Conservation (phyloP, 2,797 vertebrate genomes). For the Amphiprion clarkii region DNA sequence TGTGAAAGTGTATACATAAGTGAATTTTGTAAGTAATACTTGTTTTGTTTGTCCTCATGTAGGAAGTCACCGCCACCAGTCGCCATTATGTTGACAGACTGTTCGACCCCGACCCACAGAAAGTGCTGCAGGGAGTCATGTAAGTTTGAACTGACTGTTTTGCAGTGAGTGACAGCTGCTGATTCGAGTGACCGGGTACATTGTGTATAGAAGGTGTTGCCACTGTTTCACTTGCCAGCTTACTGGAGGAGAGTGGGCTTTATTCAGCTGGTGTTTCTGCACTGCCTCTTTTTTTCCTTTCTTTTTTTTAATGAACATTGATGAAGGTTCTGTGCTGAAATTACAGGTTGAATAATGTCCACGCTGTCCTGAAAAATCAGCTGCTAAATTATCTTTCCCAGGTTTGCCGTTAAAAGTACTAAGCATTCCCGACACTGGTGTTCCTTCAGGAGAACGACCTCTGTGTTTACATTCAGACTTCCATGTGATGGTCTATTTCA, state of each 20-base stretch:
- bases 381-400: not conserved
- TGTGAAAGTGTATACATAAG: not conserved
- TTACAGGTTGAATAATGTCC: not conserved
- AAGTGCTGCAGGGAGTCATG: conserved; percentile 99
- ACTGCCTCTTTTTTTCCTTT: too few species aligned
- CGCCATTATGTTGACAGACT: conserved; percentile 99
- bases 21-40: conserved; percentile 26
- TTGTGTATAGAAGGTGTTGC: too few species aligned
- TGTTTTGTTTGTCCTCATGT: conserved; percentile 66
- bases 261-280: conserved; percentile 3
- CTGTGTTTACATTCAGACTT: conserved; percentile 44
- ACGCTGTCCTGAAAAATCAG: not conserved
- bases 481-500: conserved; percentile 30
- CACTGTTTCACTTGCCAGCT: too few species aligned
- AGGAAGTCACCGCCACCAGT: conserved; percentile 99
- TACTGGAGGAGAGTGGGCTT: not conserved
- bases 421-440: too few species aligned
- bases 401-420: too few species aligned
- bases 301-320: not conserved
- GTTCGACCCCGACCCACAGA: conserved; percentile 98
- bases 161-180: too few species aligned
- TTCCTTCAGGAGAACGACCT: not conserved
- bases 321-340: conserved; percentile 2
- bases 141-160: conserved; percentile 84
- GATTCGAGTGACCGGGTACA: too few species aligned